These are phyloP conservation scores for Gerris buenoi DNA, from an alignment of 1,140 invertebrate species.

Conservation along the genomic window DNA sequence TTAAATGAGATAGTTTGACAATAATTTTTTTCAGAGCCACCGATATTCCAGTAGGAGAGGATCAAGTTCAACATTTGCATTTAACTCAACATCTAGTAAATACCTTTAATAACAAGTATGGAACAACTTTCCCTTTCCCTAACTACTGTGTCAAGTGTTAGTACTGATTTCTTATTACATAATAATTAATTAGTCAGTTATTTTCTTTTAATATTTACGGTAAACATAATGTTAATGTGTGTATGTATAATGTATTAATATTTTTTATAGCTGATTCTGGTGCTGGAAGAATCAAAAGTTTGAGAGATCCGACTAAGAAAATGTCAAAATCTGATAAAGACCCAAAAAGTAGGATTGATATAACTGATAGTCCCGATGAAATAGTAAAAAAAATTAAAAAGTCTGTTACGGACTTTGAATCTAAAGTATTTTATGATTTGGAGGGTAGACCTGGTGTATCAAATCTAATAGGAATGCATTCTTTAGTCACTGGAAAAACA, in stretches of 20 bases:
- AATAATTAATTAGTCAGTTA: too few relatives aligned
- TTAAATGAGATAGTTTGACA: too few relatives aligned
- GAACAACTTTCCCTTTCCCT: slow-evolving; percentile 60
- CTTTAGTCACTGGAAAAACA: slow-evolving; percentile 49
- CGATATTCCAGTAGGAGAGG: slow-evolving; percentile 86
- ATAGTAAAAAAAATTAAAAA: slow-evolving; percentile 72
- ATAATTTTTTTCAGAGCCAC: too few relatives aligned
- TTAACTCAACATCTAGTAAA: slow-evolving; percentile 66
- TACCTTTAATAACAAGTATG: slow-evolving; percentile 66
- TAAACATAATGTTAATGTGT: too few relatives aligned
- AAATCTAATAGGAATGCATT: slow-evolving; percentile 77
- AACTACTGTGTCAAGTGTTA: slow-evolving; percentile 30
- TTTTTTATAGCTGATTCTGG: neutral
- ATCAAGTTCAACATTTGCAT: slow-evolving; percentile 87
- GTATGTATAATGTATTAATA: too few relatives aligned
- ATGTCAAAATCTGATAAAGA: slow-evolving; percentile 94
- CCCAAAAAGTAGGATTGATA: slow-evolving; percentile 56
- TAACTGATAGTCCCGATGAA: slow-evolving; percentile 62
- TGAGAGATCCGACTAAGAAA: slow-evolving; percentile 74
- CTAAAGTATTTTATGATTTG: slow-evolving; percentile 66
- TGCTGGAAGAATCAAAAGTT: slow-evolving; percentile 48
- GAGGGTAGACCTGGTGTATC: slow-evolving; percentile 65
- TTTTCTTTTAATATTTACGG: too few relatives aligned
- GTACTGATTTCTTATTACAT: too few relatives aligned
- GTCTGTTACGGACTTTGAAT: slow-evolving; percentile 79